These are phyloP conservation scores for Bathynomus jamesi DNA, from an alignment of 1,140 invertebrate species.

Conservation along the genomic window DNA sequence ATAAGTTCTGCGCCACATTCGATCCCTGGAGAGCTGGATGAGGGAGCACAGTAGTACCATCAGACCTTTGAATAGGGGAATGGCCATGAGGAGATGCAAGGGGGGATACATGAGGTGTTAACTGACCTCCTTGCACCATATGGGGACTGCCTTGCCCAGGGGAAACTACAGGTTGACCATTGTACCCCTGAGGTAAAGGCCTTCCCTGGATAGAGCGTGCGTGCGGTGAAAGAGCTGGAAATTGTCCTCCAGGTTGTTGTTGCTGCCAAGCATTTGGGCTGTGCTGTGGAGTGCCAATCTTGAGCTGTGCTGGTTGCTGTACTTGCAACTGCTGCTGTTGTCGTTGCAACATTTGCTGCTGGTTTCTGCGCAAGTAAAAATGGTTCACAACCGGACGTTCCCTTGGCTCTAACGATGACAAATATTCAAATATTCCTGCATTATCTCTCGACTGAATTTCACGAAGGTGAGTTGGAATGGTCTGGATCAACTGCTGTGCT, in stretches of 20 bases:
- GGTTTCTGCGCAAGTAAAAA: constrained; percentile 44
- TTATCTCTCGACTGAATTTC: constrained; percentile 30
- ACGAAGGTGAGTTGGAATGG: constrained; percentile 7
- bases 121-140: constrained; percentile 35
- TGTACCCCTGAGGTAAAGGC: constrained; percentile 44
- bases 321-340: constrained; percentile 24
- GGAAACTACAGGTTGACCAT: constrained; percentile 43
- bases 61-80: constrained; percentile 23
- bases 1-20: background rate
- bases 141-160: constrained; percentile 37
- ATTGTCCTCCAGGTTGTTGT: constrained; percentile 36
- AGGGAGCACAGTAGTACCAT: constrained; percentile 20
- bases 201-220: constrained; percentile 38
- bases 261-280: constrained; percentile 12
- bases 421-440: constrained; percentile 44
- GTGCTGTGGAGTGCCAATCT: constrained; percentile 19
- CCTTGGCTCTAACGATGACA: constrained; percentile 45
- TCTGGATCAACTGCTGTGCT: constrained; percentile 38
- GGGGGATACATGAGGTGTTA: constrained; percentile 26
- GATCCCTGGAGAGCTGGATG: constrained; percentile 15
- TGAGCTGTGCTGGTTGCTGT: constrained; percentile 37
- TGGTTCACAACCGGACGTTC: constrained; percentile 43
- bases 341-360: constrained; percentile 45
- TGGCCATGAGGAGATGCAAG: constrained; percentile 28
- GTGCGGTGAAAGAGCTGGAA: constrained; percentile 38